These are phyloP conservation scores for Eupithecia exiguata DNA, from an alignment of 2,888 invertebrate species.

Conservation along the genomic window DNA sequence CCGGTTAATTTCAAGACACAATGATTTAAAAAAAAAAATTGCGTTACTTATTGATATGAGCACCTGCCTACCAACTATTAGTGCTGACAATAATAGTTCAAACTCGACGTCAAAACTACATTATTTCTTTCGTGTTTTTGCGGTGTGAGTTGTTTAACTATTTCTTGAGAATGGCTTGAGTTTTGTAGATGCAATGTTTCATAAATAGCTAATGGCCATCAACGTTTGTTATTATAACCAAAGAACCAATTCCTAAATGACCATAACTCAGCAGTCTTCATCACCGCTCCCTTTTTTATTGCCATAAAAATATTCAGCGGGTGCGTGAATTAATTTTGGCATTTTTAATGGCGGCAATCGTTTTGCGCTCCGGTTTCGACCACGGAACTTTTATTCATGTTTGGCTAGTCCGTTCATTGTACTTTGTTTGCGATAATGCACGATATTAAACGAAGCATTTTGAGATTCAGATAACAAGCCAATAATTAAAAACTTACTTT, in stretches of 20 bases:
- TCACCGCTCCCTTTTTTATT: slow-evolving; percentile 12
- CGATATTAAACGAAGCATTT: background rate
- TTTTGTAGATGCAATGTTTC: no score
- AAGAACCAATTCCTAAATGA: slow-evolving; percentile 9
- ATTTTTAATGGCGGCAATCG: slow-evolving; percentile 26
- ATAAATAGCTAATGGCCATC: no score
- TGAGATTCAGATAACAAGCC: background rate
- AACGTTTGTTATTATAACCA: background rate
- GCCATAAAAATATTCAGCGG: slow-evolving; percentile 24
- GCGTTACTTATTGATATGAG: no score
- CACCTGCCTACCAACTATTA: no score
- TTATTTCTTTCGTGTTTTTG: no score
- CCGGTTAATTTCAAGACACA: no score
- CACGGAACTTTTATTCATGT: slow-evolving; percentile 11
- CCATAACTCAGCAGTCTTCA: slow-evolving; percentile 13
- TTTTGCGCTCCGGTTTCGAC: slow-evolving; percentile 12
- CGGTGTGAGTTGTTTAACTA: no score
- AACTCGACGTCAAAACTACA: background rate
- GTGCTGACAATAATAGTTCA: no score
- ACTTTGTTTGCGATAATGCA: background rate
- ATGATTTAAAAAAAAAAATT: no score
- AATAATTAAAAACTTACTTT: no score
- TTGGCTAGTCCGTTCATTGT: background rate
- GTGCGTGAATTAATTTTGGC: slow-evolving; percentile 22
- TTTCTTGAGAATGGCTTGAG: no score